These are phyloP conservation scores for Nemapogon koenigi DNA, from an alignment of 2,888 invertebrate species.

Conservation along the genomic window DNA sequence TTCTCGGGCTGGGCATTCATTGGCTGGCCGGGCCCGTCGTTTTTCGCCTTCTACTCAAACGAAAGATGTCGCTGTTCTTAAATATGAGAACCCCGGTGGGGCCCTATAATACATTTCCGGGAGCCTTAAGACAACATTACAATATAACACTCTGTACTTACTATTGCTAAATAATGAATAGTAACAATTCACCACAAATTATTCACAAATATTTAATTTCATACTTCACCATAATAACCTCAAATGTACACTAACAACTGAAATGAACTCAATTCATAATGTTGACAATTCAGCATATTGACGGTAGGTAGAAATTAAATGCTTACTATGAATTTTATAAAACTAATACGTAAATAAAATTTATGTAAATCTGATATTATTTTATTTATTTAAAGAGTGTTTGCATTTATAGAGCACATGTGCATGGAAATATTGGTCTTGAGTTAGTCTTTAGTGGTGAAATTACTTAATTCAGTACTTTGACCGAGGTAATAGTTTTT, in stretches of 20 bases:
- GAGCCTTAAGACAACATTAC: background rate
- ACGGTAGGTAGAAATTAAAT: conserved; percentile 2
- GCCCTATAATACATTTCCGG: no score
- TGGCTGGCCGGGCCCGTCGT: no score
- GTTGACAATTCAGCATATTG: background rate
- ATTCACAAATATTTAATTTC: background rate
- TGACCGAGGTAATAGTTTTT: no score
- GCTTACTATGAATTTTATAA: conserved; percentile 1
- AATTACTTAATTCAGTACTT: no score
- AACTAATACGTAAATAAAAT: background rate
- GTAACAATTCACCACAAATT: background rate
- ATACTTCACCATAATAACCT: background rate
- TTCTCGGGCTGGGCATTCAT: no score
- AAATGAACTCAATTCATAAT: background rate
- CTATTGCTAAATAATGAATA: background rate
- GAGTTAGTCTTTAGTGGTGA: no score
- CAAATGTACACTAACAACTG: background rate
- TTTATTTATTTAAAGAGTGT: no score
- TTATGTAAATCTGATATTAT: background rate
- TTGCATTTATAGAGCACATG: no score
- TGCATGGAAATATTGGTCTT: no score
- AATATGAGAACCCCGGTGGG: no score
- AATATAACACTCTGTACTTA: background rate
- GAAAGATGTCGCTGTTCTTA: no score
- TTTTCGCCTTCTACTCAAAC: no score